Conservation (phyloP, 2,113 vertebrate genomes). For the Abramis brama region DNA sequence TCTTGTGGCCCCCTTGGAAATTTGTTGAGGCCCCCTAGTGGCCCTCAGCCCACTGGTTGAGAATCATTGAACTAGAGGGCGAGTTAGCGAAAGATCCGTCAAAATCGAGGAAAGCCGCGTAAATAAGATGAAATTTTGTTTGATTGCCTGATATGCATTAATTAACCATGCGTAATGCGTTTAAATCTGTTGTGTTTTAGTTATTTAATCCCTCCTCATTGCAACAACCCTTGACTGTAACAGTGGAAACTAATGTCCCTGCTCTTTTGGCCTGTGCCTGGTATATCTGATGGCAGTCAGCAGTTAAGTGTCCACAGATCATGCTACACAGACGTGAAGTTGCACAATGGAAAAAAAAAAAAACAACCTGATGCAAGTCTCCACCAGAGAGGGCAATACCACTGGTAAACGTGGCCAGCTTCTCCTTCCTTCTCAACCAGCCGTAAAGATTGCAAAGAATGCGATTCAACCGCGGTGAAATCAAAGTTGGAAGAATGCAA, state of each 20-base stretch:
- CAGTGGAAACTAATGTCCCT: conserved; percentile 30
- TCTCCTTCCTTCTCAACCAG: conserved; percentile 23
- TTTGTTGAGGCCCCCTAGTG: too few relatives aligned
- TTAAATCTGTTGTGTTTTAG: not conserved
- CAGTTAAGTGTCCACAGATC: conserved; percentile 36
- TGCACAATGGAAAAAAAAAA: conserved; percentile 45
- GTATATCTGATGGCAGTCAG: conserved; percentile 43
- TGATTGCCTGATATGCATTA: not conserved
- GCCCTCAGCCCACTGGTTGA: too few relatives aligned
- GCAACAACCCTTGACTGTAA: conserved; percentile 16
- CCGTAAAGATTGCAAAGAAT: conserved; percentile 30
- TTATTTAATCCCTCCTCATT: not conserved
- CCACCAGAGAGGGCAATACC: conserved; percentile 33
- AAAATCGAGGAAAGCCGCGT: not conserved
- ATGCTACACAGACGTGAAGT: conserved; percentile 10
- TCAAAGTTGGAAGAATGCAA: conserved; percentile 42
- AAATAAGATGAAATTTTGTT: not conserved
- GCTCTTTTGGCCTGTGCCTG: conserved; percentile 1
- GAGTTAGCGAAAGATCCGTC: not conserved
- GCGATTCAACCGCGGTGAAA: conserved; percentile 6
- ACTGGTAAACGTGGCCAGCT: conserved; percentile 17
- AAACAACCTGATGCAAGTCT: conserved; percentile 42
- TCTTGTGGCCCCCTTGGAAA: too few relatives aligned
- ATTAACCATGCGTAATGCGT: too few relatives aligned
- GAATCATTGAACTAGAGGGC: too few relatives aligned